Evolutionary conservation across 2,888 invertebrate genomes (phyloP).

Genomic region (Morpho achilles): DNA sequence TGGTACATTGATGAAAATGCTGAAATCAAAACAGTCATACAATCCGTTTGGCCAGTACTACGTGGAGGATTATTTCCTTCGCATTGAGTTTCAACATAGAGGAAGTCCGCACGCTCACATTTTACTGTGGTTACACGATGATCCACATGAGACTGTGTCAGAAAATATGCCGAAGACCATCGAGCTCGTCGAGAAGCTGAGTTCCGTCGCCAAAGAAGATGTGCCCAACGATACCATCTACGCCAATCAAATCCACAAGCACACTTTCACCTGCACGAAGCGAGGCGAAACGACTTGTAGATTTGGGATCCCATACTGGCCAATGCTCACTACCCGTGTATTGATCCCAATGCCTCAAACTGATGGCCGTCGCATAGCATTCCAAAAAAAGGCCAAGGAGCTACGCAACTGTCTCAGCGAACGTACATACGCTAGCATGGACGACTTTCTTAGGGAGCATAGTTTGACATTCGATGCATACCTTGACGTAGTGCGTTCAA

Average conservation of each 20-base stretch:
- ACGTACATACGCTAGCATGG: constrained; percentile 36
- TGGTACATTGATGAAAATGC: constrained; percentile 33
- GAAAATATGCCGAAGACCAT: constrained; percentile 41
- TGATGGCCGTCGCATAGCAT: constrained; percentile 34
- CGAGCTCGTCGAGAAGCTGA: constrained; percentile 39
- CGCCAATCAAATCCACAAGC: constrained; percentile 40
- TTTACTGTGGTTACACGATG: constrained; percentile 48
- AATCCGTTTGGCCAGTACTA: constrained; percentile 40
- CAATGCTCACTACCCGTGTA: constrained; percentile 37
- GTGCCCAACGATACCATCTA: constrained; percentile 34
- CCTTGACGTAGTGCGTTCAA: constrained; percentile 37
- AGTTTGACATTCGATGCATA: constrained; percentile 37
- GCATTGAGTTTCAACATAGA: constrained; percentile 49
- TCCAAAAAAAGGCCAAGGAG: constrained; percentile 37
- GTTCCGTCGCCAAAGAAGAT: constrained; percentile 36
- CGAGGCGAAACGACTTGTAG: constrained; percentile 37
- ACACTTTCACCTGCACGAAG: constrained; percentile 39
- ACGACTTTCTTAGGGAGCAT: constrained; percentile 36
- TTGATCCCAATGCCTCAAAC: constrained; percentile 39
- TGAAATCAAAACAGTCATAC: constrained; percentile 32
- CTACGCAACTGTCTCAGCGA: constrained; percentile 34
- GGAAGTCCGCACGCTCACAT: constrained; percentile 52
- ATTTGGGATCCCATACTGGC: constrained; percentile 42
- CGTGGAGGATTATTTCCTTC: constrained; percentile 41
- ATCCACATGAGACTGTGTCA: constrained; percentile 38